These are phyloP conservation scores for Megalonaias nervosa DNA, from an alignment of 1,140 invertebrate species.

Conservation along the genomic window DNA sequence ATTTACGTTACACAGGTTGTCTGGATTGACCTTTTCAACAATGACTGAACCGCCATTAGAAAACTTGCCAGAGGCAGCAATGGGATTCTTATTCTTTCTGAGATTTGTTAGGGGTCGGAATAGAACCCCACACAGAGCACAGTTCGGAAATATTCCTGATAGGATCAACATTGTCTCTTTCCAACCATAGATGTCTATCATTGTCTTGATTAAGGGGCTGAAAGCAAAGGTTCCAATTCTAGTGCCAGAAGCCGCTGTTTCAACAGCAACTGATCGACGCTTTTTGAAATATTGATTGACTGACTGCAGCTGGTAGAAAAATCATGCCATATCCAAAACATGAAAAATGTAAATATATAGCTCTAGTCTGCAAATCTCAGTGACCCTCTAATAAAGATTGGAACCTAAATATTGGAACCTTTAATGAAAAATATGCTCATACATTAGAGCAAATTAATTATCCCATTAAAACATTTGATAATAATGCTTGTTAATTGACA, in stretches of 20 bases:
- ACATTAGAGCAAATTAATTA: no score
- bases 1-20: no score
- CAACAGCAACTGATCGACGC: conserved; percentile 87
- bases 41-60: no score
- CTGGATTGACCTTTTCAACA: no score
- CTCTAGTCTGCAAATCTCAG: no score
- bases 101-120: conserved; percentile 7
- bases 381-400: no score
- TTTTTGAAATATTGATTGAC: conserved; percentile 92
- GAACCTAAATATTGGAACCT: no score
- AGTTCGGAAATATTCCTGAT: conserved; percentile 18
- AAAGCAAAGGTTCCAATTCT: conserved; percentile 86
- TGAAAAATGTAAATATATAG: conserved; percentile 60
- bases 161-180: conserved; percentile 7
- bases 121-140: conserved; percentile 8
- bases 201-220: conserved; percentile 10
- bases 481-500: no score
- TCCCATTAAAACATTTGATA: no score
- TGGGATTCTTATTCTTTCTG: no score
- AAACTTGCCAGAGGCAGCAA: no score
- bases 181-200: conserved; percentile 1
- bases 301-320: conserved; percentile 89
- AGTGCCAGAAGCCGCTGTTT: conserved; percentile 90
- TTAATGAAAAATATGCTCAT: no score
- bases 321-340: conserved; percentile 89